These are phyloP conservation scores for Quadriops clusia DNA, from an alignment of 2,888 invertebrate genomes.

Conservation along the genomic window DNA sequence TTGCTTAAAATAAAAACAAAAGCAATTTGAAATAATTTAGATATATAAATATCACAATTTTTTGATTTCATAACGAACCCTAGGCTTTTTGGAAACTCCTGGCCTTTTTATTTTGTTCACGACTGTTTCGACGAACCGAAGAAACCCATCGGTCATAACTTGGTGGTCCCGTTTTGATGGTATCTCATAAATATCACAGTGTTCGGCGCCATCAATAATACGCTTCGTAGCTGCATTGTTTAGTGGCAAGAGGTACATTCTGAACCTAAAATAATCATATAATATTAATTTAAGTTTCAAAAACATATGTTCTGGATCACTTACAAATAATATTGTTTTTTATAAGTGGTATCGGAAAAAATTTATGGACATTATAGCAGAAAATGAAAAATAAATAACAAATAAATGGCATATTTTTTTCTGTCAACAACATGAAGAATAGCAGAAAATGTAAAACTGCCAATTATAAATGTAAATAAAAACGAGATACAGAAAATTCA, in stretches of 20 bases:
- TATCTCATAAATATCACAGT: conserved; percentile 77
- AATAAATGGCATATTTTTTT: no score
- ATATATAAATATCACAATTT: no score
- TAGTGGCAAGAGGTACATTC: conserved; percentile 77
- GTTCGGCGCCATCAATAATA: conserved; percentile 60
- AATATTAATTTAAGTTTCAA: conserved; percentile 7
- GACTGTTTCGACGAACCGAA: conserved; percentile 73
- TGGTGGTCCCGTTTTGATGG: conserved; percentile 47
- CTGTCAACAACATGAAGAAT: no score
- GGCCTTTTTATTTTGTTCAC: conserved; percentile 82
- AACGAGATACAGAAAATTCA: no score
- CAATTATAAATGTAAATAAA: no score
- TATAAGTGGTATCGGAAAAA: neutral
- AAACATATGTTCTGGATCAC: conserved; percentile 8
- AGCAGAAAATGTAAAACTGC: no score
- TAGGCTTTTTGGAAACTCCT: conserved; percentile 52
- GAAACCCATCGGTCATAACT: conserved; percentile 58
- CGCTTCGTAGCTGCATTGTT: conserved; percentile 68
- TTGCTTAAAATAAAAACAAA: no score
- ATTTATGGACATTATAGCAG: no score
- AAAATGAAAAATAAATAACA: no score
- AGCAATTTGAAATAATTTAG: no score
- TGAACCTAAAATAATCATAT: conserved; percentile 47
- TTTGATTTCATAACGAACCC: no score
- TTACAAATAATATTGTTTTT: conserved; percentile 1